A percentile compares a stretch with the other conserved stretches of the same genome.
Conservation (phyloP, 1,140 invertebrate genomes). For the Melipona quadrifasciata region DNA sequence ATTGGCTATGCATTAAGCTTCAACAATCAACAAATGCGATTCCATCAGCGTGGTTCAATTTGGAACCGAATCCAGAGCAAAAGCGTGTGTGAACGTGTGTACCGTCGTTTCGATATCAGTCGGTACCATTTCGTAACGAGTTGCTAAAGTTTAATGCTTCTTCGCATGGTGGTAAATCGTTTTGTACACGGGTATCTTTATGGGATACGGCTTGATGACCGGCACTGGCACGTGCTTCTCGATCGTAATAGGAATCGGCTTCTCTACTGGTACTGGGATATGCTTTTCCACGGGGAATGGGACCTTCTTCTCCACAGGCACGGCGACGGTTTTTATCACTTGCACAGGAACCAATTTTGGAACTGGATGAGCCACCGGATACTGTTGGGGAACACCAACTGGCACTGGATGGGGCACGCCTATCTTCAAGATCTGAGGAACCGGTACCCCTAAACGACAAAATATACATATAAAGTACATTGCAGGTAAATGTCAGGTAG, state of each 20-base stretch:
- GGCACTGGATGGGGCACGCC: conserved; percentile 88
- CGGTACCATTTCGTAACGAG: background rate
- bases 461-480: background rate
- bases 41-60: background rate
- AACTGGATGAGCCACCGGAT: conserved; percentile 81
- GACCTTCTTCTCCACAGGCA: conserved; percentile 85
- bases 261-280: conserved; percentile 85
- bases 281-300: conserved; percentile 85
- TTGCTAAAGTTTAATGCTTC: conserved; percentile 52
- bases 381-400: conserved; percentile 83
- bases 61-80: background rate
- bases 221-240: conserved; percentile 89
- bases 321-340: conserved; percentile 81
- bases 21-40: conserved; percentile 1
- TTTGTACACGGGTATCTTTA: conserved; percentile 89
- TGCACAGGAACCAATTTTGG: conserved; percentile 78
- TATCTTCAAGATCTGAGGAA: conserved; percentile 87
- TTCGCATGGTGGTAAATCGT: conserved; percentile 87
- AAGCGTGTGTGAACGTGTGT: background rate
- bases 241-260: conserved; percentile 85
- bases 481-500: background rate
- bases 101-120: background rate
- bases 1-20: background rate
- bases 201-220: conserved; percentile 88
- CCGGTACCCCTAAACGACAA: conserved; percentile 81